A percentile compares a stretch with the other conserved stretches of the same genome.
phyloP scores from a whole-genome alignment of 2,888 invertebrate species.

The Ornithoptera alexandrae region DNA sequence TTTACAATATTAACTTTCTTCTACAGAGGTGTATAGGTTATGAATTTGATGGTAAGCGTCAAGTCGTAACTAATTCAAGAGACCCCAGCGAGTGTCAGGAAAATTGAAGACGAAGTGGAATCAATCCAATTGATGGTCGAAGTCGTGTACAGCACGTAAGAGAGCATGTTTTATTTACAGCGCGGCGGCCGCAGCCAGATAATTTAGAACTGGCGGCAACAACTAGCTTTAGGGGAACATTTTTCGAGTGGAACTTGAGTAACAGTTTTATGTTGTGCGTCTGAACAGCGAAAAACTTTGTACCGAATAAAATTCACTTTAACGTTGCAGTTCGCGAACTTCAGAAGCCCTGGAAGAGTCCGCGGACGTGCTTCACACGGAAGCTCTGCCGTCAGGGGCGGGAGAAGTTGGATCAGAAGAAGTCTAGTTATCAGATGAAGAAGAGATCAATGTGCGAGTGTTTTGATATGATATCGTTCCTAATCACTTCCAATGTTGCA shows the following conservation, averaged over 20 bases:
- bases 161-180: slow-evolving; percentile 13
- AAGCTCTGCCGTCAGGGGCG: slow-evolving; percentile 48
- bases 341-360: slow-evolving; percentile 57
- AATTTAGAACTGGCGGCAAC: slow-evolving; percentile 14
- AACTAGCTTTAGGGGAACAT: slow-evolving; percentile 18
- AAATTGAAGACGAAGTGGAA: neutral
- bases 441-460: slow-evolving; percentile 1
- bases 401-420: slow-evolving; percentile 36
- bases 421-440: too few relatives aligned
- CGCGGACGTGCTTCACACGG: slow-evolving; percentile 57
- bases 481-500: neutral
- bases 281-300: slow-evolving; percentile 23
- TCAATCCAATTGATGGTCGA: slow-evolving; percentile 15
- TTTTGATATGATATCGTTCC: neutral
- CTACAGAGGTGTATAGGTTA: too few relatives aligned
- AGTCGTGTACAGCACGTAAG: neutral
- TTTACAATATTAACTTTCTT: too few relatives aligned
- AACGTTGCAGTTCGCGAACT: slow-evolving; percentile 48
- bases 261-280: slow-evolving; percentile 20
- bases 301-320: slow-evolving; percentile 30
- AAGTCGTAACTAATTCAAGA: too few relatives aligned
- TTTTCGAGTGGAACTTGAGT: slow-evolving; percentile 22
- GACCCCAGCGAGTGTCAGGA: too few relatives aligned
- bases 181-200: slow-evolving; percentile 13
- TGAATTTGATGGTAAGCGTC: too few relatives aligned